Percentiles rank a stretch among this genome's conserved stretches.
Conservation (phyloP, 2,113 vertebrate species). For the Pteropus alecto region DNA sequence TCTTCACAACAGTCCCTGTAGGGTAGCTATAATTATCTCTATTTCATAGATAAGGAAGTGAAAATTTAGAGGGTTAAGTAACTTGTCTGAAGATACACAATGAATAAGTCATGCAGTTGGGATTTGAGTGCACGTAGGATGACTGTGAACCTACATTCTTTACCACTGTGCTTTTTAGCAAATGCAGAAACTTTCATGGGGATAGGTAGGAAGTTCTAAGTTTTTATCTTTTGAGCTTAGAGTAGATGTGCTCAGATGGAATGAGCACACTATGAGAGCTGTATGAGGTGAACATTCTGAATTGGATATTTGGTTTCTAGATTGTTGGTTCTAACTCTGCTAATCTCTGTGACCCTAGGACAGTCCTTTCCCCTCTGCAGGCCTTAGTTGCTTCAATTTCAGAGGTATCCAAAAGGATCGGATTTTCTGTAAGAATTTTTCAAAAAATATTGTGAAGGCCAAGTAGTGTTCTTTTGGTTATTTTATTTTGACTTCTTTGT, state of each 20-base stretch:
- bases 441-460: not conserved
- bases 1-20: not conserved
- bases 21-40: not conserved
- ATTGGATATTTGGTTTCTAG: not conserved
- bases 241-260: not conserved
- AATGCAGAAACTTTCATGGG: not conserved
- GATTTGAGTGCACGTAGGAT: not conserved
- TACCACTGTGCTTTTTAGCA: not conserved
- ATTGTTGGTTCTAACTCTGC: not conserved
- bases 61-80: not conserved
- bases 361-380: not conserved
- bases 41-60: not conserved
- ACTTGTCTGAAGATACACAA: not conserved
- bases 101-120: not conserved
- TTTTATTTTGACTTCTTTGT: constrained; percentile 24
- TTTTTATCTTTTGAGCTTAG: not conserved
- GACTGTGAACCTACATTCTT: not conserved
- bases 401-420: not conserved
- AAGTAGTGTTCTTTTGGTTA: not conserved
- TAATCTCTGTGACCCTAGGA: not conserved
- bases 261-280: not conserved
- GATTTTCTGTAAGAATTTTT: constrained; percentile 39
- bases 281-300: not conserved
- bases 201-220: not conserved
- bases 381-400: not conserved